Base-by-base conservation (phyloP, 2,797 vertebrate genomes). In the Thalassophryne amazonica region DNA sequence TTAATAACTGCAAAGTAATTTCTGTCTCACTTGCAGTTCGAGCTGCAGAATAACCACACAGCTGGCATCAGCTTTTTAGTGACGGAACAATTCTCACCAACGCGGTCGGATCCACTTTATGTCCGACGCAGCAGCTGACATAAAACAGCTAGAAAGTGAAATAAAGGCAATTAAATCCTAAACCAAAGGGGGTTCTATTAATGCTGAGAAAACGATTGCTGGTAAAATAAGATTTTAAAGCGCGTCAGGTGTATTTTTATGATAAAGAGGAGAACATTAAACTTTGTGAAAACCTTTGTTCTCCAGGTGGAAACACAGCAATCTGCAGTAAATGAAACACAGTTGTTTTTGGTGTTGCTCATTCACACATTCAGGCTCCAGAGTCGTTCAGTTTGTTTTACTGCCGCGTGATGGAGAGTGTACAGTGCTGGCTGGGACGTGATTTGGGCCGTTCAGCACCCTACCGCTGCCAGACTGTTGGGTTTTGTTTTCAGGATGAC, bases 341-440 rank as follows among this genome's bases (percentile, higher is more conserved):
- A n/a, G 6, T 36, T 35, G 18, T 33, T 42, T 25, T 13, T 16
- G 14, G 16, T 17, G 14, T 58, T 11, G 0, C n/a, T 31, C 27
- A 39, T 43, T 63, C 42, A 19, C 22, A 36, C 35, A 4, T 19
- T 17, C 17, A 43, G 28, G 34, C 21, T 71, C 50, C 47, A 18
- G 63, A 24, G 52, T 41, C 30, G 39, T 73, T 73, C 38, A 21
- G 55, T 76, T 61, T 61, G 1, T 37, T 69, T 66, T 69, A 63
- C 63, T 21, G 51, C 38, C 23, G 3, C 52, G 57, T 18, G 38
- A 9, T 38, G 39, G 18, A 24, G 29, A 38, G 49, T 16, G 49
- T 19, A 8, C 27, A 32, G 53, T 42, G 36, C n/a, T 7, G 24
- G 18, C 21, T 58, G 22, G 27, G 11, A 16, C 25, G 14, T 23